Percentiles rank a stretch among this genome's conserved stretches.
Evolutionary conservation across 2,797 vertebrate genomes (phyloP).

Genomic region (Dermochelys coriacea): DNA sequence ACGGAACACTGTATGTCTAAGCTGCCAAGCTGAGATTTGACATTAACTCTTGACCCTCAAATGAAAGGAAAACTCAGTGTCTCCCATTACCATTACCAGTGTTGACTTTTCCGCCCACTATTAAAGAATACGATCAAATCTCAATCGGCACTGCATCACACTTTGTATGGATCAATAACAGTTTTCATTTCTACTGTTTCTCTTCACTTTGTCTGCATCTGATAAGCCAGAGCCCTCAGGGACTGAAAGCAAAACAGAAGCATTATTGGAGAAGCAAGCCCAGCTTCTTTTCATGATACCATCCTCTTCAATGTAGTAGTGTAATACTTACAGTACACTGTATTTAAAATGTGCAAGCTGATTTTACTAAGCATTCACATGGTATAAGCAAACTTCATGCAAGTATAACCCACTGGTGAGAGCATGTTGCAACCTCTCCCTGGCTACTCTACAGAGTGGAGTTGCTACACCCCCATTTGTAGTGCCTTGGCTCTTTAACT

Average conservation of each 20-base stretch:
- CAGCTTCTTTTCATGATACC: conserved; percentile 34
- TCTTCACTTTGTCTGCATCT: conserved; percentile 74
- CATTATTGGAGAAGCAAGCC: conserved; percentile 26
- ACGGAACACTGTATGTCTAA: conserved; percentile 49
- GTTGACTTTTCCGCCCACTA: conserved; percentile 72
- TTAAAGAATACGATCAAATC: conserved; percentile 64
- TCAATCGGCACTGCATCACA: conserved; percentile 39
- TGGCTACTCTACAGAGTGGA: neutral
- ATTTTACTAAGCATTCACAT: neutral
- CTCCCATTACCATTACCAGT: conserved; percentile 66
- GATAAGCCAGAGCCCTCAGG: conserved; percentile 67
- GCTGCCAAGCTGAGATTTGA: conserved; percentile 53
- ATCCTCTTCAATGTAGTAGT: neutral
- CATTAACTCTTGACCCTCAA: conserved; percentile 65
- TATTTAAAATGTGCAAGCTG: conserved; percentile 20
- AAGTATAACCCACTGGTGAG: neutral
- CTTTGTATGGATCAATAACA: conserved; percentile 17
- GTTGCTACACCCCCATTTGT: neutral
- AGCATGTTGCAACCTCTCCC: neutral
- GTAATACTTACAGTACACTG: neutral
- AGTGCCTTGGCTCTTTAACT: neutral
- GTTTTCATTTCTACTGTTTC: conserved; percentile 66
- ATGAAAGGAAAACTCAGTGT: conserved; percentile 71
- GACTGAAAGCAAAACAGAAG: conserved; percentile 58
- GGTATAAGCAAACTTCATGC: neutral